phyloP scores from a whole-genome alignment of 2,888 invertebrate genomes.

The Oxycera nigricornis region DNA sequence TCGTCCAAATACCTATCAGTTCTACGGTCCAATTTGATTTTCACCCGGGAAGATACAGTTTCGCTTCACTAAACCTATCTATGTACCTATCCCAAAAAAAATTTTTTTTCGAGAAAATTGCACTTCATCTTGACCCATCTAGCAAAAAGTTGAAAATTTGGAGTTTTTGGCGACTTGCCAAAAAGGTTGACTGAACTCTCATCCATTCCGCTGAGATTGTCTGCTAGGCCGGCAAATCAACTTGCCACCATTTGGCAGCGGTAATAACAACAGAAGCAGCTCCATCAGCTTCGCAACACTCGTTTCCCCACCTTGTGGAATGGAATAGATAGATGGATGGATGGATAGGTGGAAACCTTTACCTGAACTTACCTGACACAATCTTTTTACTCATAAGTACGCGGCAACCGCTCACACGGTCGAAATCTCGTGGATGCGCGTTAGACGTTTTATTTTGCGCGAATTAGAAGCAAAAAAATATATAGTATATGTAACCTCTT shows the following conservation, averaged over 20 bases:
- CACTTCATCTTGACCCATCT: neutral
- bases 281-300: neutral
- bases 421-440: neutral
- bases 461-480: too few species aligned
- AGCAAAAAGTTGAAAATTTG: neutral
- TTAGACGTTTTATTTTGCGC: neutral
- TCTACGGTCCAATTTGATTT: too few species aligned
- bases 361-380: conserved; percentile 10
- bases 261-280: neutral
- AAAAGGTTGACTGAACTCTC: conserved; percentile 33
- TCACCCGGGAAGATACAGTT: too few species aligned
- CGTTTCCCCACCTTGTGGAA: conserved; percentile 10
- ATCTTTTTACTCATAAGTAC: neutral
- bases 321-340: neutral
- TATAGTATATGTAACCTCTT: too few species aligned
- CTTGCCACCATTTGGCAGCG: neutral
- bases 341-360: neutral
- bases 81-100: neutral
- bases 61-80: too few species aligned
- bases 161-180: neutral
- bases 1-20: too few species aligned
- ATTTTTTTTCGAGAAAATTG: neutral
- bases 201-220: neutral
- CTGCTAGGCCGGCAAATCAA: neutral
- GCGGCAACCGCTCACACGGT: neutral